Conservation (phyloP, 2,888 invertebrate species). For the Steinernema hermaphroditum region DNA sequence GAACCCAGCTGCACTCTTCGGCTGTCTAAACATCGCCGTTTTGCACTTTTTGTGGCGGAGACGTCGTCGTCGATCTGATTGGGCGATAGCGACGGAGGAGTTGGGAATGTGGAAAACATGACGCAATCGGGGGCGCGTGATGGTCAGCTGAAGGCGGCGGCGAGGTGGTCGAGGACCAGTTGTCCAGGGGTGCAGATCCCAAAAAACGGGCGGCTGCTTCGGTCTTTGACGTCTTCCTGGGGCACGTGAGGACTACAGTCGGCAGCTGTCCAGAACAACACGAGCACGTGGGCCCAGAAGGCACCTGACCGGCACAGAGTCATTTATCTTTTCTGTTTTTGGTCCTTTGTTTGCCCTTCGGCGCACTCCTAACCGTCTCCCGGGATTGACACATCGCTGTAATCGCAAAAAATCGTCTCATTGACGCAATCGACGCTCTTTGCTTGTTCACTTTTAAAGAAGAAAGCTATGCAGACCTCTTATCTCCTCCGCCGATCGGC, state of each 20-base stretch:
- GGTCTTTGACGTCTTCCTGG: neutral
- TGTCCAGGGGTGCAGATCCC: neutral
- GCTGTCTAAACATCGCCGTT: neutral
- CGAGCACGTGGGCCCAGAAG: neutral
- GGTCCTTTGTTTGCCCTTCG: slow-evolving; percentile 7
- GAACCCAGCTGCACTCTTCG: neutral
- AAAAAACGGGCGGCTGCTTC: neutral
- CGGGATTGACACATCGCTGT: neutral
- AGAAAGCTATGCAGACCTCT: slow-evolving; percentile 5
- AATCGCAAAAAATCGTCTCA: slow-evolving; percentile 2
- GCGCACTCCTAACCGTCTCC: neutral
- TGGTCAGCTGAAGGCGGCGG: neutral
- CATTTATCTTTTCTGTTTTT: neutral
- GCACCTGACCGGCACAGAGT: neutral
- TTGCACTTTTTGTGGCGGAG: neutral
- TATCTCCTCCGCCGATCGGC: neutral
- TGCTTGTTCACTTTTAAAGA: neutral
- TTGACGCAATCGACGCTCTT: slow-evolving; percentile 4
- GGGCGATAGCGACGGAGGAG: neutral
- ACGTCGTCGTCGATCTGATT: neutral
- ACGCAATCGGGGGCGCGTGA: neutral
- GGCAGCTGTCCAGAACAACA: neutral
- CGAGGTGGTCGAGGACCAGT: neutral
- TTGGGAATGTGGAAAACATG: too few relatives aligned
- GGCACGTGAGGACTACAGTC: neutral